Percentiles rank a stretch among this genome's conserved stretches.
phyloP scores from a whole-genome alignment of 2,797 vertebrate species.

The Phyllotis vaccarum region DNA sequence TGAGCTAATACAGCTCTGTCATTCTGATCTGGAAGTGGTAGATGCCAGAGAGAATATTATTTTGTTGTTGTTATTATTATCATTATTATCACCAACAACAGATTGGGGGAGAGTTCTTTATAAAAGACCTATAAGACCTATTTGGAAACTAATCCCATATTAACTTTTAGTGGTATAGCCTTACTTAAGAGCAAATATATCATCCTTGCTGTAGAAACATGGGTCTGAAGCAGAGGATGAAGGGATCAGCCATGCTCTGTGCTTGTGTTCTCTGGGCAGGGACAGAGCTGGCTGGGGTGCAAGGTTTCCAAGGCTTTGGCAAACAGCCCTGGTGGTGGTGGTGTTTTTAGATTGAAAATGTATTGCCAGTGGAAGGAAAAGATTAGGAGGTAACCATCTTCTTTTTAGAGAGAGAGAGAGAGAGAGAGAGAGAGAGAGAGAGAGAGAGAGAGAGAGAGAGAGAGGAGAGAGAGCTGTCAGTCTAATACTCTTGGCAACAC shows the following conservation, averaged over 20 bases:
- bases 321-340: background rate
- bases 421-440: background rate
- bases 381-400: background rate
- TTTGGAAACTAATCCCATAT: background rate
- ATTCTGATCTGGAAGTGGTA: background rate
- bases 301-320: background rate
- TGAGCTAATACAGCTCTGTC: background rate
- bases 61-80: background rate
- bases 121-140: background rate
- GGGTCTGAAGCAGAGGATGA: background rate
- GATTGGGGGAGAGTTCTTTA: background rate
- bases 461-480: background rate
- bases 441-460: background rate
- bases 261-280: background rate
- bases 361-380: background rate
- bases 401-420: background rate
- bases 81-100: background rate
- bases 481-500: background rate
- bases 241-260: background rate
- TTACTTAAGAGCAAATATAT: background rate
- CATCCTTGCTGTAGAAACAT: background rate
- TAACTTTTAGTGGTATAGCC: background rate
- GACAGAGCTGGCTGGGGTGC: background rate
- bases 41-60: constrained; percentile 11
- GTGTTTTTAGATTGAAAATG: background rate